Conservation (phyloP, 2,797 vertebrate genomes). For the Mus minutoides region DNA sequence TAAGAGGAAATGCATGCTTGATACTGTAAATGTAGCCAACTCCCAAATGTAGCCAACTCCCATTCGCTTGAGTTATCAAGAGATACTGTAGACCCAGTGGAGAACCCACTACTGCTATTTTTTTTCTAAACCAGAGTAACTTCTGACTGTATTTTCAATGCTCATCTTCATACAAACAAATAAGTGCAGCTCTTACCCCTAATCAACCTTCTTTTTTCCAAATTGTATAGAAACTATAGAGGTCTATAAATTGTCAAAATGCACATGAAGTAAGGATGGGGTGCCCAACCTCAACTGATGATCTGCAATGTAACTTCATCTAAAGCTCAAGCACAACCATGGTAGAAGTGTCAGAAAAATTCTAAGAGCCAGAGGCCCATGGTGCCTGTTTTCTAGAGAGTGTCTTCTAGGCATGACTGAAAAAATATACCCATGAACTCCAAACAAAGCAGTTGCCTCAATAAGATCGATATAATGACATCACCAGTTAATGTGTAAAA, state of each 20-base stretch:
- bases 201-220: background rate
- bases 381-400: background rate
- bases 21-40: background rate
- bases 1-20: background rate
- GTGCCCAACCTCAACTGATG: background rate
- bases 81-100: background rate
- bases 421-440: background rate
- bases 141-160: background rate
- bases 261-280: background rate
- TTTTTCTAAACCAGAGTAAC: background rate
- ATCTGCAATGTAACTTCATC: background rate
- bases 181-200: background rate
- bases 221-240: background rate
- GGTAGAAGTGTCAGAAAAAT: background rate
- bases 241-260: background rate
- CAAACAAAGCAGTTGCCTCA: background rate
- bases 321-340: background rate
- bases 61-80: background rate
- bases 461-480: background rate
- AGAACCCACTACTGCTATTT: background rate
- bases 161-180: background rate
- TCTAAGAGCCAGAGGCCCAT: background rate
- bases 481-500: background rate
- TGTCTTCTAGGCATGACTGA: background rate
- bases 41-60: background rate